Evolutionary conservation across 2,888 invertebrate genomes (phyloP), one percentile per base, ranked within the genome.

Genomic region (Heliconius ismenius): DNA sequence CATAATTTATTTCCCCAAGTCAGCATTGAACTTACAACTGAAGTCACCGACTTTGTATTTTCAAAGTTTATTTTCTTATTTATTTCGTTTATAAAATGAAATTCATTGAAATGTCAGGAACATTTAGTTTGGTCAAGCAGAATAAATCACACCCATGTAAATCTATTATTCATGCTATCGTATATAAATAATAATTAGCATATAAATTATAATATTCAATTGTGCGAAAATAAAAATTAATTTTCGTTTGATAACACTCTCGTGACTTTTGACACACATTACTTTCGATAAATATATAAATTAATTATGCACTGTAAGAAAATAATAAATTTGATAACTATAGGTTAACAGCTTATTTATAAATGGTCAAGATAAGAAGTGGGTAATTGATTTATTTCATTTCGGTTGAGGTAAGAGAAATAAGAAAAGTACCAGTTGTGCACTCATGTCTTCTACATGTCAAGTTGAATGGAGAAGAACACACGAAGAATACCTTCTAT

Each of bases 341-440:
- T 39, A 39, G 67, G 67, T 67, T 39, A 67, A 67, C 24, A 67
- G 15, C 67, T 67, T 67, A 67, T 67, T 67, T 39, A 39, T 65
- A 15, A 65, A 2, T 7, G 65, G 24, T 2, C 13, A 2, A 39
- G 39, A 67, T 39, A 39, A 39, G 36, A 36, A 36, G 32, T 32
- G 1, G 32, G 32, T 32, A 11, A 39, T 13, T 65, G n/a, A n/a
- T 36, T 39, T 13, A 39, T 13, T 39, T 39, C 13, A 39, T 15
- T 15, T 43, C 43, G 18, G 15, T 43, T 18, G 15, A 43, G 15
- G 43, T 43, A 18, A 43, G 4, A 39, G 39, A 39, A 39, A 13
- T 39, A 15, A 43, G 15, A 15, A 43, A 11, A 43, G 43, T 32
- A 9, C 32, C 7, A 32, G 32, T 32, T 32, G 2, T 39, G 39